phyloP scores from a whole-genome alignment of 2,113 vertebrate genomes.

The Malurus cyaneus region DNA sequence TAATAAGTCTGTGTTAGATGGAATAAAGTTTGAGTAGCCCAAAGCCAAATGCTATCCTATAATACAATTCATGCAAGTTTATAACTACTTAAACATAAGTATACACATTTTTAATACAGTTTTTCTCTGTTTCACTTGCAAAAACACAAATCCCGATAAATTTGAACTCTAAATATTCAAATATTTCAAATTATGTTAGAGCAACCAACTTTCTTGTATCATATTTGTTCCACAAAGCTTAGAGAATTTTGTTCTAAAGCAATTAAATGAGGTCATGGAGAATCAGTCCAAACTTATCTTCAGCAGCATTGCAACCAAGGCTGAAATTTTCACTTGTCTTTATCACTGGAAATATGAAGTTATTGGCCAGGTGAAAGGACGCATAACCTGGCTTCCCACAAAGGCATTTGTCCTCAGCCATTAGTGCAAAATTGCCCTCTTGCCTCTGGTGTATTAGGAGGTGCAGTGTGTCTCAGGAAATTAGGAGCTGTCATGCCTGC shows the following conservation, averaged over 20 bases:
- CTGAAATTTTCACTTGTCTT: not conserved
- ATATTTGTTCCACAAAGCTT: not conserved
- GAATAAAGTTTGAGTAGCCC: not conserved
- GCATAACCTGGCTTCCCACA: not conserved
- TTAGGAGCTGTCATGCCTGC: not conserved
- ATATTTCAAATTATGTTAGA: not conserved
- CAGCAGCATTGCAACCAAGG: not conserved
- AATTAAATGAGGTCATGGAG: not conserved
- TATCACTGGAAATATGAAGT: not conserved
- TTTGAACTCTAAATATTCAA: not conserved
- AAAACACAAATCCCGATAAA: not conserved
- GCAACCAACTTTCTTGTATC: not conserved
- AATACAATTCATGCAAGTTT: not conserved
- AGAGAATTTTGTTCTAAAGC: not conserved
- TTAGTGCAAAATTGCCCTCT: not conserved
- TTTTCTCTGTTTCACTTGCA: not conserved
- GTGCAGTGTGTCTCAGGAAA: not conserved
- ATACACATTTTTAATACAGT: not conserved
- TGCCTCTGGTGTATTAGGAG: not conserved
- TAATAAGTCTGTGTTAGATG: not conserved
- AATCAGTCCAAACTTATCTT: not conserved
- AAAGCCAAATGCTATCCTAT: not conserved
- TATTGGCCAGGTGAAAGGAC: not conserved
- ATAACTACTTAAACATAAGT: not conserved
- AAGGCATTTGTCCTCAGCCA: not conserved